A percentile compares a stretch with the other conserved stretches of the same genome.
Conservation (phyloP, 2,888 invertebrate genomes). For the Adineta ricciae region DNA sequence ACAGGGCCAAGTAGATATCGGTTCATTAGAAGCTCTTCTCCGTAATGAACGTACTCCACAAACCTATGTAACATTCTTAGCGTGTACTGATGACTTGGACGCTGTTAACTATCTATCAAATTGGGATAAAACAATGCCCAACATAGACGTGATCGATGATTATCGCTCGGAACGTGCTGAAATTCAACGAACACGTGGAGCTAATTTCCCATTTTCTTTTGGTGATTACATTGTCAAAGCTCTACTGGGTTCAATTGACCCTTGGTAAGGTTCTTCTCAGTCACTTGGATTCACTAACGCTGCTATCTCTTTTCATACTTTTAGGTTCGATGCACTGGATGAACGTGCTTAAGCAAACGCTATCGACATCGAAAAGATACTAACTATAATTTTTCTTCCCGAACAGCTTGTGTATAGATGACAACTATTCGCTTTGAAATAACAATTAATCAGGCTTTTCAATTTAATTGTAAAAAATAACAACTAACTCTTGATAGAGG, state of each 20-base stretch:
- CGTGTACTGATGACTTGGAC: conserved; percentile 29
- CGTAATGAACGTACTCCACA: background rate
- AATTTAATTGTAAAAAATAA: no score
- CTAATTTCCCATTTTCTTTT: conserved; percentile 27
- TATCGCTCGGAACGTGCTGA: conserved; percentile 28
- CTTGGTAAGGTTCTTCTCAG: background rate
- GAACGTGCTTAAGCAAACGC: background rate
- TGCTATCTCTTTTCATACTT: background rate
- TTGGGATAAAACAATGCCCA: conserved; percentile 32
- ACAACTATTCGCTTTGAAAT: background rate
- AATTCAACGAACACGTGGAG: conserved; percentile 11
- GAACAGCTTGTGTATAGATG: background rate
- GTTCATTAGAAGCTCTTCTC: conserved; percentile 21
- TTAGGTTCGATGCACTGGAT: background rate
- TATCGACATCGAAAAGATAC: background rate
- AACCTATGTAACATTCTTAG: conserved; percentile 25
- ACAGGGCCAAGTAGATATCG: conserved; percentile 24
- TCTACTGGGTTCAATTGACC: conserved; percentile 27
- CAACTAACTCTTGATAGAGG: no score
- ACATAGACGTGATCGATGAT: conserved; percentile 33
- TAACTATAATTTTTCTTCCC: background rate
- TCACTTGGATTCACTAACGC: background rate
- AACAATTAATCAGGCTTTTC: no score
- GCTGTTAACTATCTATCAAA: conserved; percentile 29
- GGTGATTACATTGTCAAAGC: conserved; percentile 34